Evolutionary conservation across 1,140 invertebrate species (phyloP).

Genomic region (Holcopasites calliopsidis): DNA sequence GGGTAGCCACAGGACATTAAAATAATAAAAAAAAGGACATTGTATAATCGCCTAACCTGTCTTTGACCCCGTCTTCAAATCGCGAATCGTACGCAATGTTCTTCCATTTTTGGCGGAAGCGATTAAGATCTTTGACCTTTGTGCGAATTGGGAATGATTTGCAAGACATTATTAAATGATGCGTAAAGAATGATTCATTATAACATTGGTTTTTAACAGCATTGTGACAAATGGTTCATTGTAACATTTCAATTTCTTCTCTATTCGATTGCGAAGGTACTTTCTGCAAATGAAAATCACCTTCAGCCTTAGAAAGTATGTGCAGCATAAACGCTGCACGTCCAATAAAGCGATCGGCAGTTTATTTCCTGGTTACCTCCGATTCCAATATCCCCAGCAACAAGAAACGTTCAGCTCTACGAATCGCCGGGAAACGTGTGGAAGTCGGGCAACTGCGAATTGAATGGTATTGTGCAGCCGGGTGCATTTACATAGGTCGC

Average conservation of each 20-base stretch:
- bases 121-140: background rate
- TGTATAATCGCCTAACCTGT: background rate
- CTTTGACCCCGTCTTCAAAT: background rate
- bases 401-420: background rate
- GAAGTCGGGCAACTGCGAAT: background rate
- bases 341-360: background rate
- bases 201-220: background rate
- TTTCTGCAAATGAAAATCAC: too few relatives aligned
- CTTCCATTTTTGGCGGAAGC: background rate
- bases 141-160: background rate
- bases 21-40: background rate
- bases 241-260: too few relatives aligned
- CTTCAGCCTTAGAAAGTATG: background rate
- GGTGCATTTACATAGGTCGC: conserved; percentile 38
- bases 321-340: background rate
- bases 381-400: conserved; percentile 30
- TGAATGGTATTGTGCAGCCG: background rate
- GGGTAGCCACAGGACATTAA: background rate
- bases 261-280: too few relatives aligned
- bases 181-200: background rate
- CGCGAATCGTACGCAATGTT: background rate
- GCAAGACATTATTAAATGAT: background rate
- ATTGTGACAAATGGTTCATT: background rate
- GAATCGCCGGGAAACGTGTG: conserved; percentile 17
- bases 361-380: conserved; percentile 36